phyloP scores from a whole-genome alignment of 1,140 invertebrate species.

The Papilio dardanus region DNA sequence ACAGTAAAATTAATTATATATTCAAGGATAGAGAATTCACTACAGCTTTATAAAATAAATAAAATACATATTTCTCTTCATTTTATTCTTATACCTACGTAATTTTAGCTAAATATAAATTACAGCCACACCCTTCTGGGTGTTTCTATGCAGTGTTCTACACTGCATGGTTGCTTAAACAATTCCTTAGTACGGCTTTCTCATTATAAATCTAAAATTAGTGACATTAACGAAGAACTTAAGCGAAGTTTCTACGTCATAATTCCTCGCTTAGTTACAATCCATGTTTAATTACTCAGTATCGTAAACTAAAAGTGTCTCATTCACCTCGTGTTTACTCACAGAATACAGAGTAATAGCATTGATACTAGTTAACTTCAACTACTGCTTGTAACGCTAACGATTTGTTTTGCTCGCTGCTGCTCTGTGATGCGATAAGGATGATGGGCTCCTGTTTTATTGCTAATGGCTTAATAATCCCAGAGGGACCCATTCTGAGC shows the following conservation, averaged over 20 bases:
- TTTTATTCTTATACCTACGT: too few species aligned
- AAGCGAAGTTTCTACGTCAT: not conserved
- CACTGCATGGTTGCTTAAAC: not conserved
- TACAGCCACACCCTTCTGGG: too few species aligned
- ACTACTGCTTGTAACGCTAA: constrained; percentile 26
- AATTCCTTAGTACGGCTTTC: not conserved
- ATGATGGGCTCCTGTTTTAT: constrained; percentile 56
- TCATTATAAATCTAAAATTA: not conserved
- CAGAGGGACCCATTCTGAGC: constrained; percentile 41
- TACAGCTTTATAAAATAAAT: not conserved
- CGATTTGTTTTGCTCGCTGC: constrained; percentile 63
- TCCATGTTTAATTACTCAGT: not conserved
- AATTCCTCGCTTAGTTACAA: not conserved
- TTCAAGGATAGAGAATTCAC: not conserved
- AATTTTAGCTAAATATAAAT: not conserved
- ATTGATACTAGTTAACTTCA: constrained; percentile 45
- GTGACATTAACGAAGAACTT: too few species aligned
- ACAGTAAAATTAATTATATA: not conserved
- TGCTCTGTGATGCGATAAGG: constrained; percentile 56
- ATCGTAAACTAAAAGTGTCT: not conserved
- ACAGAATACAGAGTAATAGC: constrained; percentile 15
- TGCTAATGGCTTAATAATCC: constrained; percentile 66
- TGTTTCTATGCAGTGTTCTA: too few species aligned
- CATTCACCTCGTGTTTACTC: constrained; percentile 1
- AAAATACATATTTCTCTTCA: not conserved